Base-by-base conservation (phyloP, 2,888 invertebrate genomes). In the Omphaloscelis lunosa region DNA sequence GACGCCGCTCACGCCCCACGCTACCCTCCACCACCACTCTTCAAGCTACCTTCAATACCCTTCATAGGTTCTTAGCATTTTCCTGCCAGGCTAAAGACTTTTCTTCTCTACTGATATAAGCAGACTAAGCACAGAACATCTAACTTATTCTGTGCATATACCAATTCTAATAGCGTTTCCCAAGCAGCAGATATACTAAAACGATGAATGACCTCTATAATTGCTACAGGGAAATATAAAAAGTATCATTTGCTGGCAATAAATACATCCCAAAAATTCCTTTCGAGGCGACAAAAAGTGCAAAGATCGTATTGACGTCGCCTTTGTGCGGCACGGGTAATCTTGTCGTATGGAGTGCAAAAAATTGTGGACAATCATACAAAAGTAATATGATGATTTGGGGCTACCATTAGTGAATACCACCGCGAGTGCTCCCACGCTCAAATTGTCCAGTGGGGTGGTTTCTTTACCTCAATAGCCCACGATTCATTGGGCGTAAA, bases 321-420 rank as follows among this genome's bases (percentile, higher is more conserved):
- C 87, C 90, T 78, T 83, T 85, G 68, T 82, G 82, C 69, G 86
- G 87, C 83, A 79, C 81, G 86, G 83, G 80, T 82, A 91, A 92
- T 89, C 83, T 90, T 85, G 89, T 88, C 75, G 77, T 91, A 92
- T 90, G 91, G 91, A 82, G 88, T 82, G 88, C 88, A 95, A 94
- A 95, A 95, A 93, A 71, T 9, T 88, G 84, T 87, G 91, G 90
- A 95, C 94, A 95, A 95, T 93, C 91, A 95, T 95, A 95, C 94
- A 94, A 95, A 93, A 92, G 94, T 94, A 95, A 95, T 96, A 94
- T 94, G 93, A 92, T 92, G 92, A 95, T 94, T 94, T 92, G 89
- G 91, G 90, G 90, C 91, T 89, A 91, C 95, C 92, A 96, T 96
- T 96, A 95, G 93, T 90, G 89, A 89, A 92, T 93, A 90, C 95